These are phyloP conservation scores for Dorcus parallelipipedus DNA, from an alignment of 2,888 invertebrate species.

Conservation along the genomic window DNA sequence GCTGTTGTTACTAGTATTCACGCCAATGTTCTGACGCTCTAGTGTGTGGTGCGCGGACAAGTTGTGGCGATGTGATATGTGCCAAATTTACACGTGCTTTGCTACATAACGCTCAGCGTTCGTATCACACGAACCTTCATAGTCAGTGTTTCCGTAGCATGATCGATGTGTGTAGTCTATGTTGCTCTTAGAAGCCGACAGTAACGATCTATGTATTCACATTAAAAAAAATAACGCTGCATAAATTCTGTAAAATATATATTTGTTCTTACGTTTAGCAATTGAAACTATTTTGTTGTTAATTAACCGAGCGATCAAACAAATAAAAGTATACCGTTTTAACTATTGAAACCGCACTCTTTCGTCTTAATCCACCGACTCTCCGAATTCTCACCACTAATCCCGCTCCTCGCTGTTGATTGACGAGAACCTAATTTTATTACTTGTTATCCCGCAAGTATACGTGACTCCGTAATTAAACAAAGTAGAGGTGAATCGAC, in stretches of 20 bases:
- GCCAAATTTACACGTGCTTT: constrained; percentile 45
- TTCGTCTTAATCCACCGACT: too few species aligned
- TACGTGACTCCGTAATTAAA: constrained; percentile 25
- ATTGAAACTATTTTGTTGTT: constrained; percentile 18
- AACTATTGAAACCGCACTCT: background rate
- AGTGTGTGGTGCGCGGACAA: constrained; percentile 23
- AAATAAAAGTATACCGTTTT: constrained; percentile 21
- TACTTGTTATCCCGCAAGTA: constrained; percentile 24
- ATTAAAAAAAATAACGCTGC: constrained; percentile 6
- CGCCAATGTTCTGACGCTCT: constrained; percentile 40
- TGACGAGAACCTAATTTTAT: constrained; percentile 26
- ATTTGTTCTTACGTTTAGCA: constrained; percentile 12
- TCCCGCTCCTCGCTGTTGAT: constrained; percentile 17
- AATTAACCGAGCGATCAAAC: constrained; percentile 16
- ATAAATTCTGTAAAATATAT: constrained; percentile 17
- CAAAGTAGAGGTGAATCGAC: constrained; percentile 26
- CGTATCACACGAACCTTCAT: constrained; percentile 29
- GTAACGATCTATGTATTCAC: constrained; percentile 10
- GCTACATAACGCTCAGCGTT: constrained; percentile 43
- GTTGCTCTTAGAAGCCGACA: constrained; percentile 30
- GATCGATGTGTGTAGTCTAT: constrained; percentile 37
- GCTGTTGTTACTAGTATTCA: constrained; percentile 35
- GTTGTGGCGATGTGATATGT: constrained; percentile 25
- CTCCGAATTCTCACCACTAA: background rate
- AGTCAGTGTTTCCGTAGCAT: constrained; percentile 33